Percentiles rank a stretch among this genome's conserved stretches.
Evolutionary conservation across 2,113 vertebrate species (phyloP).

Genomic region (Acanthochromis polyacanthus): DNA sequence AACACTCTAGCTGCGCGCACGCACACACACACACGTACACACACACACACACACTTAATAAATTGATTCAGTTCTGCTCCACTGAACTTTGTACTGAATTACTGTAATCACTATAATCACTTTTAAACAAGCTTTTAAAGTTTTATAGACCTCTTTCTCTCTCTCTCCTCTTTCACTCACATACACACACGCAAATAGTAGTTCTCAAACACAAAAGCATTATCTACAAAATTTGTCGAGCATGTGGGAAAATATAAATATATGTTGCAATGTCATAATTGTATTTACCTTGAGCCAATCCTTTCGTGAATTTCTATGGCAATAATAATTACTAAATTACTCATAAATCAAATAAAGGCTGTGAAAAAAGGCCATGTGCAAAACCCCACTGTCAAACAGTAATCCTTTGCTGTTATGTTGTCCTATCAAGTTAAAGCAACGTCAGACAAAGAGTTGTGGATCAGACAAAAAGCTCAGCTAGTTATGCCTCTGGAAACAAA

Average conservation of each 20-base stretch:
- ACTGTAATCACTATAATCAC: constrained; percentile 43
- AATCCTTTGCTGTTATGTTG: no score
- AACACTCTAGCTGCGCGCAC: constrained; percentile 5
- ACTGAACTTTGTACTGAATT: constrained; percentile 29
- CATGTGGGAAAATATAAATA: background rate
- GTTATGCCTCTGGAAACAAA: background rate
- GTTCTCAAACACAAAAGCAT: background rate
- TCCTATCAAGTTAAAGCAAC: no score
- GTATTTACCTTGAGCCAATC: no score
- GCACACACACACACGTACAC: background rate
- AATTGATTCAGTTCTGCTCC: constrained; percentile 40
- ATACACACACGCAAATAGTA: constrained; percentile 4
- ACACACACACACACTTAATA: background rate
- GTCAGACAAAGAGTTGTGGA: no score
- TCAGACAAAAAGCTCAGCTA: background rate
- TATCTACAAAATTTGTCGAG: background rate
- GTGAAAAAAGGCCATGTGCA: no score
- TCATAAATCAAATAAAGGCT: no score
- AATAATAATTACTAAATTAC: no score
- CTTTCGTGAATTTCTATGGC: background rate
- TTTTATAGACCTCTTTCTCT: constrained; percentile 33
- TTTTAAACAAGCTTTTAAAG: constrained; percentile 48
- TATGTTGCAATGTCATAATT: no score
- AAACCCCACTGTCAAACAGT: no score
- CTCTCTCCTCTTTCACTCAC: constrained; percentile 2